Evolutionary conservation across 2,797 vertebrate genomes (phyloP).

Genomic region (Aplochiton taeniatus): DNA sequence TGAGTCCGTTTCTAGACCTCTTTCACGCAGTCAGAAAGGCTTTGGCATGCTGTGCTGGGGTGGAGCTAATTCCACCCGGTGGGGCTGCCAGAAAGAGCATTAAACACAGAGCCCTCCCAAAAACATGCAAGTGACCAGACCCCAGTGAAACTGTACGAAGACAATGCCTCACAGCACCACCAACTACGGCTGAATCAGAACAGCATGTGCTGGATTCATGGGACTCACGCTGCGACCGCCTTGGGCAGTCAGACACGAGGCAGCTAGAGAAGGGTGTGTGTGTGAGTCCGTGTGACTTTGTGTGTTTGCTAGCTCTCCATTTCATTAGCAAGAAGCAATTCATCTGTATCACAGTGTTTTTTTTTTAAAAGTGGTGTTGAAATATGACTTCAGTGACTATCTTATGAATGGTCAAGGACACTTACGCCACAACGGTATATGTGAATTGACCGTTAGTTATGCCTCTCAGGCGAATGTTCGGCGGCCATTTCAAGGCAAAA

Average conservation of each 20-base stretch:
- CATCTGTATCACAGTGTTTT: too few relatives aligned
- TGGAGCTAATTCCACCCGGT: conserved; percentile 16
- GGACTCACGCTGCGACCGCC: conserved; percentile 4
- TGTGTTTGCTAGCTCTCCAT: too few relatives aligned
- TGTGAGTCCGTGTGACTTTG: too few relatives aligned
- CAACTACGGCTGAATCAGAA: conserved; percentile 27
- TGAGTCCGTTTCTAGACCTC: conserved; percentile 31
- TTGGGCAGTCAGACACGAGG: background rate
- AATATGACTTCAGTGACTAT: background rate
- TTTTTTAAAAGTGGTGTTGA: too few relatives aligned
- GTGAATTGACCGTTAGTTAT: background rate
- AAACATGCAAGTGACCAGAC: conserved; percentile 7
- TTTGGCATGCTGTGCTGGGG: conserved; percentile 27
- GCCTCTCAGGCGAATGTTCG: background rate
- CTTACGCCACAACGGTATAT: background rate
- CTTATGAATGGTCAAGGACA: background rate
- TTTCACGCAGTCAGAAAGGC: conserved; percentile 29
- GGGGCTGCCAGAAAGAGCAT: conserved; percentile 5
- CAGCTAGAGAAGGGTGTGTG: too few relatives aligned
- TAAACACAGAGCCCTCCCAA: conserved; percentile 2
- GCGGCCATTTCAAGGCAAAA: background rate
- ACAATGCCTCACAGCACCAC: conserved; percentile 9
- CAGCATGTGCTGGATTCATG: conserved; percentile 25
- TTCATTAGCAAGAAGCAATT: too few relatives aligned
- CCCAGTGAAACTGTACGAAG: background rate